These are phyloP conservation scores for Synanceia verrucosa DNA, from an alignment of 2,797 vertebrate species.

Conservation along the genomic window DNA sequence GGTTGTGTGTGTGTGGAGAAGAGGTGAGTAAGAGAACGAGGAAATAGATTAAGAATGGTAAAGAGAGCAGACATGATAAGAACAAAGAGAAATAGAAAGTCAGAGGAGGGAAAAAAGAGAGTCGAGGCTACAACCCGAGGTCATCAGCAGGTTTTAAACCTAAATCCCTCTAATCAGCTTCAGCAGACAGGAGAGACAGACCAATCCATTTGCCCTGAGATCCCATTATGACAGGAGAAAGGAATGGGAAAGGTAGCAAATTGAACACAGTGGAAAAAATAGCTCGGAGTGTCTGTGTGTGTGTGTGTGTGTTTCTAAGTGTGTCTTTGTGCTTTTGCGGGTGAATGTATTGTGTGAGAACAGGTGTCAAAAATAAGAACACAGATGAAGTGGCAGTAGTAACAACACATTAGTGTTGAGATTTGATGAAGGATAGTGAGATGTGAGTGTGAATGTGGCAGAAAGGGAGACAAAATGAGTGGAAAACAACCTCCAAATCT, in stretches of 20 bases:
- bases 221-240: slow-evolving; percentile 72
- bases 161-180: slow-evolving; percentile 72
- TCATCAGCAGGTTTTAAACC: slow-evolving; percentile 64
- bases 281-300: slow-evolving; percentile 11
- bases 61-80: slow-evolving; percentile 36
- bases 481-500: not conserved
- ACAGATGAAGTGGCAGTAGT: slow-evolving; percentile 25
- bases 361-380: slow-evolving; percentile 28
- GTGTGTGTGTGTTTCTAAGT: not conserved
- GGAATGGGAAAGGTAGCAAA: slow-evolving; percentile 57
- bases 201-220: slow-evolving; percentile 64
- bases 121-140: slow-evolving; percentile 49
- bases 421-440: not conserved
- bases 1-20: not conserved
- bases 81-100: slow-evolving; percentile 62
- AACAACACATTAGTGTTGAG: slow-evolving; percentile 41
- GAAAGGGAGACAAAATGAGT: not conserved
- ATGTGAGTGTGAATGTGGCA: not conserved
- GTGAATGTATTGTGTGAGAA: slow-evolving; percentile 14
- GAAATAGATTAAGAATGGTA: slow-evolving; percentile 13
- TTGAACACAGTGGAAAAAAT: slow-evolving; percentile 53
- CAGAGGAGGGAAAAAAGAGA: slow-evolving; percentile 34
- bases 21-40: not conserved
- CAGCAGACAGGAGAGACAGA: slow-evolving; percentile 54
- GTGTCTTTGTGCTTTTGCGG: not conserved